These are phyloP conservation scores for Lophura nycthemera DNA, from an alignment of 2,113 vertebrate genomes.

Conservation along the genomic window DNA sequence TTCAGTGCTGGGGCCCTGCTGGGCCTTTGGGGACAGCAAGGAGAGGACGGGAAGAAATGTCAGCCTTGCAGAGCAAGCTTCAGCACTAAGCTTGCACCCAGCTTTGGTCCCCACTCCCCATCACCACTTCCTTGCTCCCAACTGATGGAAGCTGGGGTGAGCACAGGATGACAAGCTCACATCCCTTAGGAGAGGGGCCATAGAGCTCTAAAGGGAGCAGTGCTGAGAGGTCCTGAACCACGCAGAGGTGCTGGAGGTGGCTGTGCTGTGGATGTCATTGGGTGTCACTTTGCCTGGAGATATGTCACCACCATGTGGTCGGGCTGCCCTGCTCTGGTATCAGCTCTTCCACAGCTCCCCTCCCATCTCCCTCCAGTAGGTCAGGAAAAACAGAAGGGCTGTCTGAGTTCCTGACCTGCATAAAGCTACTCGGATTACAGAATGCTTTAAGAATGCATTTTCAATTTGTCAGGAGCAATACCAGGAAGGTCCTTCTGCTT, in stretches of 20 bases:
- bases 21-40: background rate
- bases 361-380: background rate
- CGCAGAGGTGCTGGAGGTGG: background rate
- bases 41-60: background rate
- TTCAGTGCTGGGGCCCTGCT: background rate
- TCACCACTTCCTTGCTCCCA: background rate
- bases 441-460: background rate
- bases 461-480: background rate
- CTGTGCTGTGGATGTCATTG: background rate
- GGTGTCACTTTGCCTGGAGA: background rate
- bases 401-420: background rate
- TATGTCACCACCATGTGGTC: background rate
- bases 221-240: background rate
- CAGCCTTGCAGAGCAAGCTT: background rate
- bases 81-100: background rate
- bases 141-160: too few relatives aligned
- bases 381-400: background rate
- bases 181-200: fast-evolving
- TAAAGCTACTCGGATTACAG: background rate
- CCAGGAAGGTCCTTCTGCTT: background rate
- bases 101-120: background rate
- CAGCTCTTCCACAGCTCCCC: background rate
- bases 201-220: fast-evolving
- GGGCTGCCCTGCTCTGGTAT: background rate
- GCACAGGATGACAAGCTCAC: background rate